Evolutionary conservation across 2,797 vertebrate genomes (phyloP), one percentile per base, ranked within the genome.

Genomic region (Neopelma chrysocephalum): DNA sequence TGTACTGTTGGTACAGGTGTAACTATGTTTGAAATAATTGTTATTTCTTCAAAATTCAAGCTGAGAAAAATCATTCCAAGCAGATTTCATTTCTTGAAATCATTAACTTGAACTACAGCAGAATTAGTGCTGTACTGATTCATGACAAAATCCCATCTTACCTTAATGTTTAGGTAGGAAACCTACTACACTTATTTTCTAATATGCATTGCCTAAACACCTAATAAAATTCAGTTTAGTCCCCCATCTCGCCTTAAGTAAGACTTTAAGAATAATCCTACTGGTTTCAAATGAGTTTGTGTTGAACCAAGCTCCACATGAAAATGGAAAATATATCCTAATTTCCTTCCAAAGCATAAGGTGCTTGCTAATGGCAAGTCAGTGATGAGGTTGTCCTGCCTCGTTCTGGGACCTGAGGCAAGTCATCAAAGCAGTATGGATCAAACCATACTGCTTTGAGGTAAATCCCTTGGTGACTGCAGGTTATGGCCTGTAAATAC

Each of bases 391-490:
- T 47, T 72, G 9, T 65, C 18, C 47, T 65, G 22, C 25, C 62
- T 58, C 45, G 19, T 17, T 16, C 40, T 82, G 58, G 11, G 4
- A 50, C 31, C 18, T n/a, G 45, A 85, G 75, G 21, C 6, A 77
- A 82, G 15, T 43, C 12, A 19, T 45, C 34, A 75, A 71, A 78
- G 27, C 36, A 80, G 26, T 19, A n/a, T 0, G 0, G 32, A 32
- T 76, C 47, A 50, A 60, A 57, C 23, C 79, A 20, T 38, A 34
- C 9, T 34, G 11, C 6, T 26, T 42, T 36, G 34, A 29, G 25
- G 10, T 22, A 77, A 73, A 43, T 71, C 18, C 9, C 17, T 25
- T 25, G 23, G 23, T 36, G 17, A 32, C 40, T 65, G 56, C 23
- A 57, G 27, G 15, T 70, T 68, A 22, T 65, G 54, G 13, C 12